Base-by-base conservation (phyloP, 2,113 vertebrate species). In the Cryptotis parvus region DNA sequence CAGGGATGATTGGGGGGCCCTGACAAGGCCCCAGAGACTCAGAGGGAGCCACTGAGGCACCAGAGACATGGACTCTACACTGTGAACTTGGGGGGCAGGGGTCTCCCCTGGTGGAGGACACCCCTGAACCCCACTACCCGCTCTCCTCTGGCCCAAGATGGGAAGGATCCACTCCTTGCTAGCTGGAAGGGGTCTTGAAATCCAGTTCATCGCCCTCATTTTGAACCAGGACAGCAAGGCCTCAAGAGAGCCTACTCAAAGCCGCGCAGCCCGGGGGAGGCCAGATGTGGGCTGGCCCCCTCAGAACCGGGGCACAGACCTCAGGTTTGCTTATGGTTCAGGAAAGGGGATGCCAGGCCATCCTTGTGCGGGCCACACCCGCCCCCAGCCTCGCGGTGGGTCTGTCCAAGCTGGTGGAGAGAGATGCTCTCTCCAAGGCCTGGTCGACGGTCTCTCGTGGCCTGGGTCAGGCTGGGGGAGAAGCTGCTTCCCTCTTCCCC, bases 1-100 rank as follows among this genome's bases (percentile, higher is more conserved):
- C 86, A 73, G 55, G 27, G 72, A 37, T 61, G 72, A 58, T 55
- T 4, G 75, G 75, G 72, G 83, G 43, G 27, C 16, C 9, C 27
- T 29, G 74, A 49, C 52, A 9, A 68, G 77, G 39, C 39, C 93
- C 84, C 69, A 35, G 91, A 91, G 75, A 83, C 91, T 88, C 86
- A 87, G 91, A 78, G 66, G 63, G 94, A 65, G 43, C 75, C 43
- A 89, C 83, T 22, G 27, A 93, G 90, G 90, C 78, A 69, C 74
- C 91, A 93, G 94, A 95, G 93, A 92, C 84, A 15, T 72, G 79
- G 95, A 86, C 94, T 88, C 92, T 70, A 94, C 95, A 96, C 95
- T 97, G 96, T 97, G 96, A 97, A 95, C 88, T 61, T 77, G 75
- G 94, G 89, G 90, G n/a, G 20, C 0, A 3, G 80, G 89, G 75